These are phyloP conservation scores for Nothura maculosa DNA, from an alignment of 2,797 vertebrate species.

Conservation along the genomic window DNA sequence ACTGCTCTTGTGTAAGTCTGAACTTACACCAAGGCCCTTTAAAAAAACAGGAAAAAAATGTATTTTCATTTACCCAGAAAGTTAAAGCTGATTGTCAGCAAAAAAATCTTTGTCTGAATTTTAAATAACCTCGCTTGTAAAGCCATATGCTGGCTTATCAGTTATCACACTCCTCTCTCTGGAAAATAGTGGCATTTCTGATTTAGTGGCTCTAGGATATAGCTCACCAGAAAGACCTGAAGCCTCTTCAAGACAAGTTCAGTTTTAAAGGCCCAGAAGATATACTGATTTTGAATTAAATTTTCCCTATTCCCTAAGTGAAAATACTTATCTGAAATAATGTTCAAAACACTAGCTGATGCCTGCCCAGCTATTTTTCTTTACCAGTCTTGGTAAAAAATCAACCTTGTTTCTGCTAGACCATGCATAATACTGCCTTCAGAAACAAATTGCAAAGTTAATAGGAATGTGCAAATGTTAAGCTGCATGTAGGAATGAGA, in stretches of 20 bases:
- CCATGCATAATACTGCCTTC: not conserved
- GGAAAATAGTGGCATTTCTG: not conserved
- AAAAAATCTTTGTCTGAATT: not conserved
- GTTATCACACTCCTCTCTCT: not conserved
- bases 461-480: not conserved
- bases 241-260: not conserved
- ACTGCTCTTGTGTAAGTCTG: not conserved
- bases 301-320: not conserved
- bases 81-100: not conserved
- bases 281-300: not conserved
- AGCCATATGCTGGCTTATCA: accelerated
- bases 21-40: not conserved
- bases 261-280: not conserved
- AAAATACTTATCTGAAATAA: not conserved
- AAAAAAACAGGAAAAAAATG: not conserved
- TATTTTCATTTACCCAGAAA: not conserved
- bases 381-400: not conserved
- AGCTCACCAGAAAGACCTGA: not conserved
- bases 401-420: not conserved
- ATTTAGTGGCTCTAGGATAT: not conserved
- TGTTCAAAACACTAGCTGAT: not conserved
- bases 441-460: not conserved
- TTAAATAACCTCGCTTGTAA: not conserved
- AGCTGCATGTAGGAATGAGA: not conserved
- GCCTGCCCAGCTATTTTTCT: not conserved